Evolutionary conservation across 2,113 vertebrate genomes (phyloP).

Genomic region (Chrysemys picta): DNA sequence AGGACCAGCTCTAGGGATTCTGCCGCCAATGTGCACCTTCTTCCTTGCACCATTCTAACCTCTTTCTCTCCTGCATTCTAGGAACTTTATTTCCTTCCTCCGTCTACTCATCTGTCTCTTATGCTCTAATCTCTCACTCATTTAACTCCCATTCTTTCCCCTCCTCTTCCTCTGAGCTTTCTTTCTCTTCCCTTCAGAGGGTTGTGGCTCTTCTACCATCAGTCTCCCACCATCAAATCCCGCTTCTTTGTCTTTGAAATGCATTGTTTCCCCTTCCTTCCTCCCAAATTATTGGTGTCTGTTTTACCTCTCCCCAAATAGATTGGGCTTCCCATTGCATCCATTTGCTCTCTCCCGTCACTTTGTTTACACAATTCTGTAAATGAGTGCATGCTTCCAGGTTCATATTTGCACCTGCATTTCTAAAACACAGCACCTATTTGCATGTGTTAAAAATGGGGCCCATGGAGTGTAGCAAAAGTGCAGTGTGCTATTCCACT

Average conservation of each 20-base stretch:
- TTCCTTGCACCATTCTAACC: neutral
- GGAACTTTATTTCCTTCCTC: neutral
- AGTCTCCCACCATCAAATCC: neutral
- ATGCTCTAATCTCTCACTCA: neutral
- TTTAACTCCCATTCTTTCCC: accelerated
- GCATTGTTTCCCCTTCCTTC: neutral
- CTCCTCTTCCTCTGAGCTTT: neutral
- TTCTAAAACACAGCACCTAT: neutral
- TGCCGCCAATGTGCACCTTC: accelerated
- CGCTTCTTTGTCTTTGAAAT: neutral
- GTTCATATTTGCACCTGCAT: neutral
- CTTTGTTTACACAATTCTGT: accelerated
- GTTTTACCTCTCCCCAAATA: neutral
- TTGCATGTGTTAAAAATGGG: neutral
- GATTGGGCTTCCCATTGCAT: neutral
- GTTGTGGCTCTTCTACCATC: neutral
- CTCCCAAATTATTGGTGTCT: neutral
- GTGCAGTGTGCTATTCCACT: neutral
- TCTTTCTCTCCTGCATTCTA: neutral
- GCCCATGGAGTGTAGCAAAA: neutral
- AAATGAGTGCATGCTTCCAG: neutral
- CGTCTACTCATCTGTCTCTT: neutral
- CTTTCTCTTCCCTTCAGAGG: too few relatives aligned
- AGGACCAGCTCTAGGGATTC: neutral
- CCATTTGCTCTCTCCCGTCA: neutral